These are phyloP conservation scores for Sminthurinus signatus DNA, from an alignment of 1,140 invertebrate genomes.

Conservation along the genomic window DNA sequence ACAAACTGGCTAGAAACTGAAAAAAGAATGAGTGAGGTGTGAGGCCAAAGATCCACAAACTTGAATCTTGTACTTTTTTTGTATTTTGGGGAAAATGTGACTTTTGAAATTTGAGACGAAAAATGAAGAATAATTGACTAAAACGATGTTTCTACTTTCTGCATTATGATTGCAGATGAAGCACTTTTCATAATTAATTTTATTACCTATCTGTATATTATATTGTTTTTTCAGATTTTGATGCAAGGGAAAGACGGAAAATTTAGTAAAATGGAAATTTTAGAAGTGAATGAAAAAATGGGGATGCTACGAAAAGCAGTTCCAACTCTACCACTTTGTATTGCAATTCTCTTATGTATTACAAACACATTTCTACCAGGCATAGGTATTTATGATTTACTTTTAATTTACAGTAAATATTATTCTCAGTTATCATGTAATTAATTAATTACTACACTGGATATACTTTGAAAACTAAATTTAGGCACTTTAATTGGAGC, in stretches of 20 bases:
- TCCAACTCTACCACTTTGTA: constrained; percentile 48
- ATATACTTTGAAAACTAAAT: background rate
- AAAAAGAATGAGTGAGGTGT: too few relatives aligned
- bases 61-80: too few relatives aligned
- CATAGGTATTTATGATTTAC: constrained; percentile 44
- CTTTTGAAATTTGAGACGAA: too few relatives aligned
- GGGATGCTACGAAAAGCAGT: constrained; percentile 50
- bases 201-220: background rate
- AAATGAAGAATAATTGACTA: too few relatives aligned
- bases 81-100: too few relatives aligned
- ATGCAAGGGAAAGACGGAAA: constrained; percentile 41
- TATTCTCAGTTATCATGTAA: background rate
- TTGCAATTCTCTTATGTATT: constrained; percentile 49
- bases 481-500: constrained; percentile 50
- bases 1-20: too few relatives aligned
- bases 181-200: too few relatives aligned
- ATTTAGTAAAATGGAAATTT: constrained; percentile 43
- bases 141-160: too few relatives aligned
- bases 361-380: constrained; percentile 50
- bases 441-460: background rate
- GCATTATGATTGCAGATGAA: too few relatives aligned
- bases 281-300: constrained; percentile 48
- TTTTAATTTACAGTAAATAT: background rate
- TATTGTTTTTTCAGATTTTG: constrained; percentile 23
- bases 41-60: too few relatives aligned